A percentile compares a stretch with the other conserved stretches of the same genome.
Conservation (phyloP, 2,888 invertebrate genomes). For the Helicoverpa assulta region DNA sequence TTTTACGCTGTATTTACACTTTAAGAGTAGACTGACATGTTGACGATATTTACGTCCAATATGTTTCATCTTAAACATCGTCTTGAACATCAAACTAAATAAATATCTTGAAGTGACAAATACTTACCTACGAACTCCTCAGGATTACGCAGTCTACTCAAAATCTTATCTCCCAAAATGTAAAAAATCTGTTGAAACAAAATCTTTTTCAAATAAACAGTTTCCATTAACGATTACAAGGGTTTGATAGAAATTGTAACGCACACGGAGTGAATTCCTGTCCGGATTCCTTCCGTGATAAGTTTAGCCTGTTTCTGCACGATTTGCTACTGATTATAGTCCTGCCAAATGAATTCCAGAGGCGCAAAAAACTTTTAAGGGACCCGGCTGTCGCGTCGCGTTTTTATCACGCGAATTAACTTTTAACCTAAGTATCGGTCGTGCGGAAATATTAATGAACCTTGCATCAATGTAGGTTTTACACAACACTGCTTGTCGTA, state of each 20-base stretch:
- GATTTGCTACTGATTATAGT: conserved; percentile 81
- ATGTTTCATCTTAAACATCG: too few species aligned
- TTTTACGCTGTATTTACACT: too few species aligned
- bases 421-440: conserved; percentile 52
- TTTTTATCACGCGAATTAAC: conserved; percentile 59
- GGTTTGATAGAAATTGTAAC: conserved; percentile 67
- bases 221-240: conserved; percentile 61
- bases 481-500: conserved; percentile 6
- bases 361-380: conserved; percentile 67
- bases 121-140: too few species aligned
- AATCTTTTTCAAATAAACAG: conserved; percentile 43
- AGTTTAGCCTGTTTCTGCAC: conserved; percentile 80
- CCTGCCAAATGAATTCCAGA: conserved; percentile 75
- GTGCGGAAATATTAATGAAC: conserved; percentile 58
- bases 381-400: conserved; percentile 46
- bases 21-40: too few species aligned
- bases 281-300: conserved; percentile 77
- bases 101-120: too few species aligned
- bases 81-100: too few species aligned
- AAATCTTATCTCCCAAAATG: background rate
- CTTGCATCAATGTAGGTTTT: conserved; percentile 24
- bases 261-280: conserved; percentile 71
- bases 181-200: conserved; percentile 25
- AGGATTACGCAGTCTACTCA: too few species aligned
- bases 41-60: too few species aligned